Base-by-base conservation (phyloP, 2,888 invertebrate species). In the Acleris holmiana region DNA sequence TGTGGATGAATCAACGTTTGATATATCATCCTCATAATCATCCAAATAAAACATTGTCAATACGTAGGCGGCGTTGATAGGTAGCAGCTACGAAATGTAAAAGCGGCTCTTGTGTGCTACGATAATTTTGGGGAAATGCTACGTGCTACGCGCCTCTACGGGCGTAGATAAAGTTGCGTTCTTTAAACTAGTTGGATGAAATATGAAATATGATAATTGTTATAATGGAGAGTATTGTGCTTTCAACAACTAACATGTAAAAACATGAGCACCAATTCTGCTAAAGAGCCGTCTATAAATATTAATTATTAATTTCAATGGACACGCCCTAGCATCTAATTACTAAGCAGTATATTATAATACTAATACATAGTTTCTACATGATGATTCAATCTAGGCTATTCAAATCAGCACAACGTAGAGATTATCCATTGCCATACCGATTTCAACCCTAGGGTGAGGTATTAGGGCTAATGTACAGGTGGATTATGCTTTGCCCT, bases 91-190 rank as follows among this genome's bases (percentile, higher is more conserved):
- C 35, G 35, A 35, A 35, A 35, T 35, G 35, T 35, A 35, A 35
- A 35, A 35, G 35, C 13, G 35, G 13, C 13, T n/a, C 6, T 44
- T 44, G 44, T 44, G 8, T n/a, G 55, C 65, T 65, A 65, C 65
- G 65, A 46, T 21, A 17, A 48, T 60, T 65, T 65, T 49, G 65
- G 65, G 65, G 65, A 65, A 65, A 60, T 53, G 65, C 65, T 60
- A 60, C 65, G 65, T 7, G 60, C 65, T 60, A 65, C 65, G 59
- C 23, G 25, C 46, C 54, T 48, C 64, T 60, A 60, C 65, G 65
- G 4, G 44, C 60, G 65, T 65, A 60, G 60, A 25, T 0, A 8
- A n/a, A 29, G 15, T 7, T 44, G 18, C 2, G 17, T 5, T 44
- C n/a, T 4, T 57, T 4, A 13, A 35, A 35, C 2, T 35, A 35